Percentiles rank a stretch among this genome's conserved stretches.
Conservation (phyloP, 2,888 invertebrate genomes). For the Drosophila incognita region DNA sequence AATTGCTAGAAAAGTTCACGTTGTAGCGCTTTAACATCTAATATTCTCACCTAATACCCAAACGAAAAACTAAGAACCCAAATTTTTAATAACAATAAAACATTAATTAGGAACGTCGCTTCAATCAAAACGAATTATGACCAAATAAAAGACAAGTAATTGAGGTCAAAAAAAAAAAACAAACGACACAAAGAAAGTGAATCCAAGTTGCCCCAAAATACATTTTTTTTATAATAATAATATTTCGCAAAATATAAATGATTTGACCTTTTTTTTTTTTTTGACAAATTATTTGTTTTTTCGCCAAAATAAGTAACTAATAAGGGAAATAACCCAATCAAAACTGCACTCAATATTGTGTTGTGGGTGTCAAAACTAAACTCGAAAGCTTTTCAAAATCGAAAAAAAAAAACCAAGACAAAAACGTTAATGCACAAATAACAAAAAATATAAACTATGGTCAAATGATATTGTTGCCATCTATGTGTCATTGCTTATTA, state of each 20-base stretch:
- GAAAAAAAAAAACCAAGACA: not conserved
- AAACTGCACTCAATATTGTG: conserved; percentile 11
- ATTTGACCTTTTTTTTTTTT: conserved; percentile 10
- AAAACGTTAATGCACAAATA: conserved; percentile 80
- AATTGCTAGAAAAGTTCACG: conserved; percentile 70
- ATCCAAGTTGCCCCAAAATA: conserved; percentile 16
- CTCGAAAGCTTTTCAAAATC: conserved; percentile 3
- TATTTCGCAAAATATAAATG: conserved; percentile 17
- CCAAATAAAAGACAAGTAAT: conserved; percentile 44
- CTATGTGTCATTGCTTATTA: conserved; percentile 21
- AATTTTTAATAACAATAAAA: conserved; percentile 26
- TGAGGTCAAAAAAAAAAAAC: conserved; percentile 20
- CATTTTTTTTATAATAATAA: conserved; percentile 3
- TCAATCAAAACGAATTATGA: conserved; percentile 34
- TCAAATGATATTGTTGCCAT: conserved; percentile 14
- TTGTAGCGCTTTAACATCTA: conserved; percentile 66
- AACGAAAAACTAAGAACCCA: conserved; percentile 38
- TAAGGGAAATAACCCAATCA: conserved; percentile 13
- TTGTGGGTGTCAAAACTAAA: conserved; percentile 19
- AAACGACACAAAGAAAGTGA: conserved; percentile 19
- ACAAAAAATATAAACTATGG: conserved; percentile 54
- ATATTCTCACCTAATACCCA: conserved; percentile 44
- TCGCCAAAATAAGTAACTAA: conserved; percentile 10
- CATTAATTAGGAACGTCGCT: conserved; percentile 71
- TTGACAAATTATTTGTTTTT: conserved; percentile 41